phyloP scores from a whole-genome alignment of 2,888 invertebrate species.

The Sinopyrophorus schimmeli region DNA sequence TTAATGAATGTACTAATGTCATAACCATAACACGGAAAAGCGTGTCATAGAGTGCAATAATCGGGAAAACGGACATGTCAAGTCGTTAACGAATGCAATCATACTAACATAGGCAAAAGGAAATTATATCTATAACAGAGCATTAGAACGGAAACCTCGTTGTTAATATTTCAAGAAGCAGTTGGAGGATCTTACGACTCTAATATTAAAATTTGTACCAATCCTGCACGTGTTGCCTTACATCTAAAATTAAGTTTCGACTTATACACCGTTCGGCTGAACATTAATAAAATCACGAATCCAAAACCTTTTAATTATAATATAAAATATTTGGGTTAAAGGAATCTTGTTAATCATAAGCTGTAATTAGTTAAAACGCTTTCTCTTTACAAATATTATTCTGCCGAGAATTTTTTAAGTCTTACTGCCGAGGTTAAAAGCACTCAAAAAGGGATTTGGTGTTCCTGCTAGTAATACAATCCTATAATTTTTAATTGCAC shows the following conservation, averaged over 20 bases:
- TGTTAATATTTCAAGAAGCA: conserved; percentile 13
- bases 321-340: too few species aligned
- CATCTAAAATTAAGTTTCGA: conserved; percentile 8
- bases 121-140: conserved; percentile 6
- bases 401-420: too few species aligned
- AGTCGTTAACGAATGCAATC: conserved; percentile 31
- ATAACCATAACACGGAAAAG: conserved; percentile 3
- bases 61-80: conserved; percentile 26
- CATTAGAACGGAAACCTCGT: conserved; percentile 2
- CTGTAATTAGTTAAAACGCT: too few species aligned
- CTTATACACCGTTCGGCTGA: too few species aligned
- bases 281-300: too few species aligned
- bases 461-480: too few species aligned
- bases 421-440: too few species aligned
- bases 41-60: conserved; percentile 15
- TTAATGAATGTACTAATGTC: conserved; percentile 6
- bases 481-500: too few species aligned
- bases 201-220: conserved; percentile 11
- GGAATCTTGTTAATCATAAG: too few species aligned
- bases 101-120: conserved; percentile 17
- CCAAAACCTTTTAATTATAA: too few species aligned
- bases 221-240: conserved; percentile 3
- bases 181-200: conserved; percentile 5
- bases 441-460: too few species aligned
- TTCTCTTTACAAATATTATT: too few species aligned